phyloP scores from a whole-genome alignment of 2,888 invertebrate species.

The Lasioglossum zephyrum region DNA sequence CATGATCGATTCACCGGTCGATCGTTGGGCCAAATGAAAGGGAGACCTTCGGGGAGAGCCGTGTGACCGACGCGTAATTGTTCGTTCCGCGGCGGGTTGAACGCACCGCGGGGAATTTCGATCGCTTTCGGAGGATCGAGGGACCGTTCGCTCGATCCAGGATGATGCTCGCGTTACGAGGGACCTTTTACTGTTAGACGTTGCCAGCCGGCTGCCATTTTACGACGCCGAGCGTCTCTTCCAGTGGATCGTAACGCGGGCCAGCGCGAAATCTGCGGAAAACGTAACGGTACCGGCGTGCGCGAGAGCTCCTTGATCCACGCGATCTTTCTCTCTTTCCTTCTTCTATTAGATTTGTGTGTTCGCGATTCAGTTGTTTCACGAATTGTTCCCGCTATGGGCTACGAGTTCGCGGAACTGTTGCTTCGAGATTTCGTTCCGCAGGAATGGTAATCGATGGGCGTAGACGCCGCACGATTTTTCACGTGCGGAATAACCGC shows the following conservation, averaged over 20 bases:
- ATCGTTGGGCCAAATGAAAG: slow-evolving; percentile 18
- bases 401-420: background rate
- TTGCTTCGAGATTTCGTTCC: background rate
- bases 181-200: slow-evolving; percentile 54
- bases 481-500: background rate
- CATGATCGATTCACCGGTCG: background rate
- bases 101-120: slow-evolving; percentile 53
- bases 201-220: slow-evolving; percentile 22
- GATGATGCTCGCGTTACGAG: slow-evolving; percentile 48
- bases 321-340: background rate
- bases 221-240: slow-evolving; percentile 43
- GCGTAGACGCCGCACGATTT: background rate
- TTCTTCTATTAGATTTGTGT: background rate
- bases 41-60: slow-evolving; percentile 39
- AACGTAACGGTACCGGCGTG: slow-evolving; percentile 45
- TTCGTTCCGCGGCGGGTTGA: slow-evolving; percentile 31
- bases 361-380: background rate
- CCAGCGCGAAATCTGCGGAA: slow-evolving; percentile 44
- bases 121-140: slow-evolving; percentile 25
- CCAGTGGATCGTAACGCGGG: slow-evolving; percentile 43
- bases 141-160: slow-evolving; percentile 28
- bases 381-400: background rate
- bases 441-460: slow-evolving; percentile 8
- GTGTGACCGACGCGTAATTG: slow-evolving; percentile 24
- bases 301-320: background rate